These are phyloP conservation scores for Oriolus oriolus DNA, from an alignment of 2,113 vertebrate genomes.

Conservation along the genomic window DNA sequence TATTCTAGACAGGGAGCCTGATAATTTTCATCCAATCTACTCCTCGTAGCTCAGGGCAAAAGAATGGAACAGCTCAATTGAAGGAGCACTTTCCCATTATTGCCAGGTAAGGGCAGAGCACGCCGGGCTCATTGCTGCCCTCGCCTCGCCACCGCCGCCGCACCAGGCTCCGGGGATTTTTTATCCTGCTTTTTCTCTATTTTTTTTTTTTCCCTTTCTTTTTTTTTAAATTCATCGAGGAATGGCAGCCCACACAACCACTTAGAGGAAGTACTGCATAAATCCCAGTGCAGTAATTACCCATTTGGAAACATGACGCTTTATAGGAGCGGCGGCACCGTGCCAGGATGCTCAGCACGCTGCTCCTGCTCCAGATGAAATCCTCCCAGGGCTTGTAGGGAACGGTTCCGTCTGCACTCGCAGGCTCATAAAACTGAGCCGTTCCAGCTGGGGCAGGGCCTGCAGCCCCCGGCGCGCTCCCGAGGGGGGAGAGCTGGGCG, in stretches of 20 bases:
- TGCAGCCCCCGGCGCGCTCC: not conserved
- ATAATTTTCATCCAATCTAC: constrained; percentile 83
- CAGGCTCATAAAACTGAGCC: not conserved
- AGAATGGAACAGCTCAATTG: constrained; percentile 79
- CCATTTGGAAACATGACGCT: constrained; percentile 60
- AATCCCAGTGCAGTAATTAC: constrained; percentile 64
- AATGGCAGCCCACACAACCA: constrained; percentile 15
- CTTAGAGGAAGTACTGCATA: constrained; percentile 37
- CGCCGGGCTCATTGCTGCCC: constrained; percentile 65
- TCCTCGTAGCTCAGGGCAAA: constrained; percentile 75
- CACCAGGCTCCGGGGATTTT: not conserved
- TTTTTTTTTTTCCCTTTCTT: not conserved
- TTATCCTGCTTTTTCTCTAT: not conserved
- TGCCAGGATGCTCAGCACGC: constrained; percentile 54
- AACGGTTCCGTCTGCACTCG: not conserved
- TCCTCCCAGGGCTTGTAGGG: constrained; percentile 40
- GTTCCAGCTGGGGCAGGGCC: constrained; percentile 19
- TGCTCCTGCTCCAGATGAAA: constrained; percentile 46
- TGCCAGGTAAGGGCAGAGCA: constrained; percentile 74
- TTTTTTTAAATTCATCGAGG: not conserved
- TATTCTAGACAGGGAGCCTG: constrained; percentile 82
- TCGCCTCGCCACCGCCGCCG: constrained; percentile 23
- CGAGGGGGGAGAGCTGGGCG: not conserved
- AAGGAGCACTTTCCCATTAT: constrained; percentile 79
- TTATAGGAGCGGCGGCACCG: constrained; percentile 26